Evolutionary conservation across 1,140 invertebrate genomes (phyloP), one percentile per base, ranked within the genome.

Genomic region (Calephelis virginiensis): DNA sequence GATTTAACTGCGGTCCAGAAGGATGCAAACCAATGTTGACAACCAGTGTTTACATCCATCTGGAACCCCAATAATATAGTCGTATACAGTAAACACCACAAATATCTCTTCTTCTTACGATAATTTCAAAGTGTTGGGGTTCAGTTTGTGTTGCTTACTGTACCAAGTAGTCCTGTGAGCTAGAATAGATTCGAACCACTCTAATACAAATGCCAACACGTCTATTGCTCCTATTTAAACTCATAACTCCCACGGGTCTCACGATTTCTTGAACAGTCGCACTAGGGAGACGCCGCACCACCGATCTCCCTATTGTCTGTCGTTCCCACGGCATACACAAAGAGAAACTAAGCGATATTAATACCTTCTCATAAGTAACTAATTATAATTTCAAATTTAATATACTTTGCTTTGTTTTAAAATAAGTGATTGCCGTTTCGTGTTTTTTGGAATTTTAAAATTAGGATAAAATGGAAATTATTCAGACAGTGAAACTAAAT

Each of bases 281-380:
- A 75, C 74, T 74, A 77, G 72, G 75, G 75, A 71, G 68, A 71
- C 73, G 76, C 71, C 70, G 70, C 72, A 74, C 72, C 72, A 64
- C 70, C 77, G 75, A 76, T 86, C 80, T 84, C 81, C 73, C 83
- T 70, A 86, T 86, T 86, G 83, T 86, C 62, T 74, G 14, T n/a
- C 17, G 63, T 86, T 84, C 83, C 81, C 83, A 86, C 83, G 82
- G 69, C 67, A 60, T 61, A 66, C 68, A 75, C 71, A 77, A 75
- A 74, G 77, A 77, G 75, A 82, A 81, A 80, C 69, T 76, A 82
- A 81, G 75, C 73, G 72, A 79, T 83, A 81, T 80, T 77, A 77
- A 77, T 75, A 78, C 72, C 67, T 76, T 74, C 71, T 65, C 72
- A 74, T 77, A 74, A 70, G 73, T 74, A 60, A 17, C 49, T 66